Conservation (phyloP, 2,888 invertebrate genomes). For the Agriotes lineatus region DNA sequence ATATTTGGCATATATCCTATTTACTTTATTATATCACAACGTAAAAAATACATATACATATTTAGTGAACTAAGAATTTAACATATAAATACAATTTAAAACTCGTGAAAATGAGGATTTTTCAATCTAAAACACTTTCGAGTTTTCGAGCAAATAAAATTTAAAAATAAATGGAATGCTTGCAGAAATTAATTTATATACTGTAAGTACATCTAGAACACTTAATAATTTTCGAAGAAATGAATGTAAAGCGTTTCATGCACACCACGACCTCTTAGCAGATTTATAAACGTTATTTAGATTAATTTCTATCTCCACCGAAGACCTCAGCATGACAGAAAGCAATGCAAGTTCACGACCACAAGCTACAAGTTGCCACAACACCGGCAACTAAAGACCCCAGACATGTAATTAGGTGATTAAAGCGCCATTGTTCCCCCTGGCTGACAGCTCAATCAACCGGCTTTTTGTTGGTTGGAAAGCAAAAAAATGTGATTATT, state of each 20-base stretch:
- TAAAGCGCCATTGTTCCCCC: conserved; percentile 65
- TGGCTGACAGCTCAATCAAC: conserved; percentile 66
- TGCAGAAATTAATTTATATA: too few relatives aligned
- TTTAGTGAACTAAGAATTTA: too few relatives aligned
- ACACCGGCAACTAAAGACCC: conserved; percentile 61
- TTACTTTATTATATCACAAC: too few relatives aligned
- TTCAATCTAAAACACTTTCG: too few relatives aligned
- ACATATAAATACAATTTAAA: too few relatives aligned
- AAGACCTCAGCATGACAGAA: conserved; percentile 25
- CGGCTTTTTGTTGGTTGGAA: conserved; percentile 60
- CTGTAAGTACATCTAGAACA: too few relatives aligned
- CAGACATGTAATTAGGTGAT: conserved; percentile 66
- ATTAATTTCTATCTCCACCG: conserved; percentile 28
- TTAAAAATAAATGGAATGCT: too few relatives aligned
- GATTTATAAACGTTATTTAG: conserved; percentile 16
- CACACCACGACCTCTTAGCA: not conserved
- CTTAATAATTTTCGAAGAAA: not conserved
- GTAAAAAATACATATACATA: too few relatives aligned
- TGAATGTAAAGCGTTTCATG: not conserved
- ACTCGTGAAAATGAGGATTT: too few relatives aligned
- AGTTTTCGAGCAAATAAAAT: too few relatives aligned
- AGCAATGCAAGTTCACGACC: conserved; percentile 34
- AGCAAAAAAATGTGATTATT: conserved; percentile 61
- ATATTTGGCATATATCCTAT: too few relatives aligned
- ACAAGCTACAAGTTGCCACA: conserved; percentile 58